Evolutionary conservation across 2,113 vertebrate species (phyloP).

Genomic region (Recurvirostra avosetta): DNA sequence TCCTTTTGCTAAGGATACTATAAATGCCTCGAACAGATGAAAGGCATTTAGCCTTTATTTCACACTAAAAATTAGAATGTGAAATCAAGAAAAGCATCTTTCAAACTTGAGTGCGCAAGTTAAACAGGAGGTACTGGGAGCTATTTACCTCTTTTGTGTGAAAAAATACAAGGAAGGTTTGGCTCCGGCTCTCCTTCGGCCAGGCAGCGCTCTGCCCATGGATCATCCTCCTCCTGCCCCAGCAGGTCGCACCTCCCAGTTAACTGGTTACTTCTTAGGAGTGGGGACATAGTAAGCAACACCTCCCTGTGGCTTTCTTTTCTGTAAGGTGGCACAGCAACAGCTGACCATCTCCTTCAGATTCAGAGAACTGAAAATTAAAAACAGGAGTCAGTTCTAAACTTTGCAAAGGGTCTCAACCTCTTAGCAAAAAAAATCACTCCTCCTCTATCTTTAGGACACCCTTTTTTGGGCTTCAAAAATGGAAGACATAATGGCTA

Average conservation of each 20-base stretch:
- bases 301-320: background rate
- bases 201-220: background rate
- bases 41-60: slow-evolving; percentile 51
- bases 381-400: background rate
- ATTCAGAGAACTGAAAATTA: background rate
- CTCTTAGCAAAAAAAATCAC: background rate
- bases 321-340: background rate
- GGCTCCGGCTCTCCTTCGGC: background rate
- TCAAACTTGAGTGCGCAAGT: background rate
- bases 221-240: background rate
- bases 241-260: background rate
- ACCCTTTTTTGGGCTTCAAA: background rate
- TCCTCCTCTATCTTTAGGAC: background rate
- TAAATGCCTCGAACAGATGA: background rate
- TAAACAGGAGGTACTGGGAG: background rate
- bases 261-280: background rate
- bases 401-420: background rate
- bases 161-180: background rate
- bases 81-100: slow-evolving; percentile 28
- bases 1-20: background rate
- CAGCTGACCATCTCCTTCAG: background rate
- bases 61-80: slow-evolving; percentile 39
- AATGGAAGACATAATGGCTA: background rate
- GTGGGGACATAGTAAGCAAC: background rate
- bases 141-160: background rate